Percentiles rank a stretch among this genome's conserved stretches.
These are phyloP conservation scores for Osmoderma eremita DNA, from an alignment of 2,888 invertebrate species.

Conservation along the genomic window DNA sequence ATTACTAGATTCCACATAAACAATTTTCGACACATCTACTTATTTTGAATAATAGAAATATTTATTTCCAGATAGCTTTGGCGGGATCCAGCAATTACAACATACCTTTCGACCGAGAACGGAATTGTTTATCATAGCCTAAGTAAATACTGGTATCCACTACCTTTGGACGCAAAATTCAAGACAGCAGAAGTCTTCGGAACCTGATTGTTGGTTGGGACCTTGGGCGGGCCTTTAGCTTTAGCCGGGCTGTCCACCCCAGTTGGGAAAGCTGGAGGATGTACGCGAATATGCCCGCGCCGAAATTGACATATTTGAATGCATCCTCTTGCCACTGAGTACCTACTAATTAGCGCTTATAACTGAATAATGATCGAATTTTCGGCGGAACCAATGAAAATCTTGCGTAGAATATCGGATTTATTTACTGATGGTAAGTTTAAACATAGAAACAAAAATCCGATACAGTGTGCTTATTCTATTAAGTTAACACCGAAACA, in stretches of 20 bases:
- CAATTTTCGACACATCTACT: no score
- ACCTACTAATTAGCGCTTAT: neutral
- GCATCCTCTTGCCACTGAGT: neutral
- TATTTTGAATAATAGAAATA: no score
- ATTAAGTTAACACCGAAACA: no score
- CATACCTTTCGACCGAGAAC: neutral
- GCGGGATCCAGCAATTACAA: slow-evolving; percentile 11
- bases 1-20: no score
- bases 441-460: no score
- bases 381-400: neutral
- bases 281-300: neutral
- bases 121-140: neutral
- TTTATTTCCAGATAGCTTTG: slow-evolving; percentile 11
- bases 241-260: slow-evolving; percentile 32
- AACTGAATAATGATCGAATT: neutral
- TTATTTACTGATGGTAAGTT: no score
- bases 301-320: no score
- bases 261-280: slow-evolving; percentile 27
- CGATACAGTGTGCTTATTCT: no score
- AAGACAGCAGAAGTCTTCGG: neutral
- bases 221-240: slow-evolving; percentile 34
- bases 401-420: no score
- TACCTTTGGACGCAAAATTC: neutral
- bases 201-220: slow-evolving; percentile 32
- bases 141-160: neutral